phyloP scores from a whole-genome alignment of 2,797 vertebrate genomes.

The Parotocinclus haroldoi region DNA sequence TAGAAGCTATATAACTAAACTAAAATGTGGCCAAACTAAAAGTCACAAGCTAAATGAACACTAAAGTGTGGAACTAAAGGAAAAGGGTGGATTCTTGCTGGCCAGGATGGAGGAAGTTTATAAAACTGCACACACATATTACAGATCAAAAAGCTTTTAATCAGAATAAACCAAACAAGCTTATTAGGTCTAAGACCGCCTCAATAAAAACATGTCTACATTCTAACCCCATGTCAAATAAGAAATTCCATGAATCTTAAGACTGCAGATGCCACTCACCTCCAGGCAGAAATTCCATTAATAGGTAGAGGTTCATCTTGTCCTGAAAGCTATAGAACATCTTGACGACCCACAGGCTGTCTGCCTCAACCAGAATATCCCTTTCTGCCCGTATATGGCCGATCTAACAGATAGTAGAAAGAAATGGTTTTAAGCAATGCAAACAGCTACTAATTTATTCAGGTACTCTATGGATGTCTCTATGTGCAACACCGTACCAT shows the following conservation, averaged over 20 bases:
- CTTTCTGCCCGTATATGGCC: conserved; percentile 96
- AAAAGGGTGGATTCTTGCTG: not conserved
- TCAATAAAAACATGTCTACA: no score
- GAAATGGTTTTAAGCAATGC: not conserved
- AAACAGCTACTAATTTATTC: not conserved
- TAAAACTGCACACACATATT: not conserved
- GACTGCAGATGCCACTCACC: conserved; percentile 66
- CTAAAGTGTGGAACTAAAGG: not conserved
- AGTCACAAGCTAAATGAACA: no score
- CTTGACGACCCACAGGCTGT: conserved; percentile 98
- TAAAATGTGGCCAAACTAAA: no score
- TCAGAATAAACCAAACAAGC: not conserved
- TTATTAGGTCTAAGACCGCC: no score
- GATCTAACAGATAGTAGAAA: conserved; percentile 68
- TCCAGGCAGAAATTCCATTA: conserved; percentile 99
- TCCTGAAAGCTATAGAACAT: conserved; percentile 99
- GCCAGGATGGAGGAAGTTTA: not conserved
- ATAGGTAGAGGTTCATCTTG: conserved; percentile 98
- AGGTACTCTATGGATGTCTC: not conserved
- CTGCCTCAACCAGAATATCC: conserved; percentile 96
- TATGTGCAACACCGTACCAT: not conserved
- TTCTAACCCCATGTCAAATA: not conserved
- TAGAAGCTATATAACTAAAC: no score
- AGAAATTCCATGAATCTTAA: not conserved
- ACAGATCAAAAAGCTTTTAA: not conserved